These are phyloP conservation scores for Lochmaea crataegi DNA, from an alignment of 2,888 invertebrate genomes.

Conservation along the genomic window DNA sequence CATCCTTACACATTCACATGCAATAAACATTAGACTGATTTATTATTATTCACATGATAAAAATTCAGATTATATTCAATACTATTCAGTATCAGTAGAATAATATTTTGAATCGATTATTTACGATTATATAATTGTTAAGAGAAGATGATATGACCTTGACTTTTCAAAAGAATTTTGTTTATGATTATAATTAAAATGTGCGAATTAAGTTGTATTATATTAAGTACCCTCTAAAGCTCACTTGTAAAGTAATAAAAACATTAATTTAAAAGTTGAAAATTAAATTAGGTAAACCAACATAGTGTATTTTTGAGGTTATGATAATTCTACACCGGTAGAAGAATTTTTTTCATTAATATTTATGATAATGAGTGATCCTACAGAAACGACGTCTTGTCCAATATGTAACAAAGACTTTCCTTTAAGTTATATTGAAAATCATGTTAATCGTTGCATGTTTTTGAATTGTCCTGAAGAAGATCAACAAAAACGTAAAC, in stretches of 20 bases:
- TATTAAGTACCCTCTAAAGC: too few species aligned
- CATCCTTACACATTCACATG: too few species aligned
- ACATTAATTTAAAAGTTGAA: too few species aligned
- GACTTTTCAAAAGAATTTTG: neutral
- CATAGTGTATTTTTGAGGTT: neutral
- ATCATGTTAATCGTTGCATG: conserved; percentile 77
- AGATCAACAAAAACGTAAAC: conserved; percentile 57
- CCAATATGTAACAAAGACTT: conserved; percentile 75
- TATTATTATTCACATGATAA: too few species aligned
- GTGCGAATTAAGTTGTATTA: too few species aligned
- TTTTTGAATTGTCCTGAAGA: conserved; percentile 69
- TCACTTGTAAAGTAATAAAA: too few species aligned
- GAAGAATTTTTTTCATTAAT: neutral
- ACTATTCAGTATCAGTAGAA: too few species aligned
- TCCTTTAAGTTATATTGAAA: conserved; percentile 68
- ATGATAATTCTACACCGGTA: neutral
- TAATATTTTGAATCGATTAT: neutral
- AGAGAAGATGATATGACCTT: neutral
- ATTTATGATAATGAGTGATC: conserved; percentile 31
- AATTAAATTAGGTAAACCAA: neutral
- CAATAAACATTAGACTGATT: too few species aligned
- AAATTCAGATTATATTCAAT: too few species aligned
- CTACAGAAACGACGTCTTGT: conserved; percentile 63
- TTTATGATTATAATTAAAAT: neutral
- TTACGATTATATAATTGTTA: neutral